phyloP scores from a whole-genome alignment of 2,888 invertebrate species.

The Agriopis aurantiaria region DNA sequence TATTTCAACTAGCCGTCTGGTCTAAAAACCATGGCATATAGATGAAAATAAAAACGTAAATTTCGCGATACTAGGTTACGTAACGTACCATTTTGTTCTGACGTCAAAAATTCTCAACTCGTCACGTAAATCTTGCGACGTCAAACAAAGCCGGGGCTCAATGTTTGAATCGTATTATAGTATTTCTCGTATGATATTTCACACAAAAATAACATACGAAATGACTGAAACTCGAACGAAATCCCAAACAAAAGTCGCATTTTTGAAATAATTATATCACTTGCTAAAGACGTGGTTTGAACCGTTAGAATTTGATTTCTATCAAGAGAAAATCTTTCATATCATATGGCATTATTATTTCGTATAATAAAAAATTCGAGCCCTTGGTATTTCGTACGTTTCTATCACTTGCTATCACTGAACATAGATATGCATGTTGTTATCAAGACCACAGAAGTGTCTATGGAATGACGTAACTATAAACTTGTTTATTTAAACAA shows the following conservation, averaged over 20 bases:
- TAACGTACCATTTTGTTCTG: neutral
- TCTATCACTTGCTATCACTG: slow-evolving; percentile 7
- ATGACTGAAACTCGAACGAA: too few relatives aligned
- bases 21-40: neutral
- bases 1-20: too few relatives aligned
- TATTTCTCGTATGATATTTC: too few relatives aligned
- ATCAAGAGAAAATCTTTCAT: too few relatives aligned
- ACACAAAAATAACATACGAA: too few relatives aligned
- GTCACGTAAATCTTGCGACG: slow-evolving; percentile 13
- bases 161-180: too few relatives aligned
- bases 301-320: too few relatives aligned
- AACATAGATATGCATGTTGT: neutral
- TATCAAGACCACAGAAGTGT: neutral
- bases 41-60: neutral
- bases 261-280: too few relatives aligned
- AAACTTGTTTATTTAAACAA: slow-evolving; percentile 1
- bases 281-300: too few relatives aligned
- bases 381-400: slow-evolving; percentile 2
- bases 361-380: too few relatives aligned
- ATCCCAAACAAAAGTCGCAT: too few relatives aligned
- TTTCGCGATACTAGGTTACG: neutral
- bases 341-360: too few relatives aligned
- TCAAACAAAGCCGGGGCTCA: neutral
- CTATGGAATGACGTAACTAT: neutral
- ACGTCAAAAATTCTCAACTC: slow-evolving; percentile 1